A percentile compares a stretch with the other conserved stretches of the same genome.
Conservation (phyloP, 2,888 invertebrate species). For the Chrysina gloriosa region DNA sequence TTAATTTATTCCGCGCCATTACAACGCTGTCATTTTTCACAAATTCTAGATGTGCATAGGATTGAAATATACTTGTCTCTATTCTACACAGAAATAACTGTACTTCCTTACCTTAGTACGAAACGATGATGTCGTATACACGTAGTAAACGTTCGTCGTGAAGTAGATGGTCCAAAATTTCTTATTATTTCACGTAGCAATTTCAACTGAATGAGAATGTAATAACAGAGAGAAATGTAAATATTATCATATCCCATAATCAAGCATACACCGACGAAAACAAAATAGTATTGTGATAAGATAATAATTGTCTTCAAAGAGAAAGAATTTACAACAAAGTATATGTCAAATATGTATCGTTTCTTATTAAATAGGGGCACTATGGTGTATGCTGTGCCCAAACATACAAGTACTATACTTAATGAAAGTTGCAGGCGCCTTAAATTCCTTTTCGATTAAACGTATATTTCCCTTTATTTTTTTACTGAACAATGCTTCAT, state of each 20-base stretch:
- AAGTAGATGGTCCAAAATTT: not conserved
- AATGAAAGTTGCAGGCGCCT: not conserved
- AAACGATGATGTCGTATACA: not conserved
- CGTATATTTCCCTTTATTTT: not conserved
- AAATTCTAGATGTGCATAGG: no score
- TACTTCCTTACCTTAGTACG: not conserved
- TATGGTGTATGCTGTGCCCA: not conserved
- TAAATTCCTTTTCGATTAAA: not conserved
- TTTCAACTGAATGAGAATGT: not conserved
- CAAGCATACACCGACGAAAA: not conserved
- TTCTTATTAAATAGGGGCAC: not conserved
- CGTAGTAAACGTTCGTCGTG: not conserved
- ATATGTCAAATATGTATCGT: not conserved
- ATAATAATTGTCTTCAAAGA: not conserved
- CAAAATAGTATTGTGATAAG: not conserved
- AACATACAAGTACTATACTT: not conserved
- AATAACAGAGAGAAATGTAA: not conserved
- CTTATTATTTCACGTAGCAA: not conserved
- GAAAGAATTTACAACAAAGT: not conserved
- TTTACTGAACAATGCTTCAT: not conserved
- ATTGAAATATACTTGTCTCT: no score
- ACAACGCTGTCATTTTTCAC: no score
- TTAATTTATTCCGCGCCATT: no score
- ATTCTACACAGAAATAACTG: no score
- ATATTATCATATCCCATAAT: not conserved